Base-by-base conservation (phyloP, 2,113 vertebrate species). In the Rhinoptilus africanus region DNA sequence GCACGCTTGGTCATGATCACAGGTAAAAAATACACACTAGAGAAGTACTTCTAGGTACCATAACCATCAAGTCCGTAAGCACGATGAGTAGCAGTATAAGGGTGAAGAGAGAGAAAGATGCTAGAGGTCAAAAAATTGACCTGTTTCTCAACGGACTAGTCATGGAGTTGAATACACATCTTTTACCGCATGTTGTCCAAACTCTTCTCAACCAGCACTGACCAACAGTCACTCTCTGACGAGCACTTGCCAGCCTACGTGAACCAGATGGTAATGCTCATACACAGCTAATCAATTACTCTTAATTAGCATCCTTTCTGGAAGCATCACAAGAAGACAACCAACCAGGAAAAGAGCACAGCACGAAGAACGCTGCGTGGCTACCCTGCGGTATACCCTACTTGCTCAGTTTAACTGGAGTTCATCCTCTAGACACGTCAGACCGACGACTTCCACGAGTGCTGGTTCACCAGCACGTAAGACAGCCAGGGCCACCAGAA, bases 131-230 rank as follows among this genome's bases (percentile, higher is more conserved):
- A 41, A 72, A 69, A 74, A 23, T 3, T 4, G 41, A 67, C 28
- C 2, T 13, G 5, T 2, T 5, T 35, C 51, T 62, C 34, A 47
- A 45, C 57, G 43, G 34, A 19, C 34, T 8, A 14, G 37, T 20
- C 56, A 67, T 0, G 6, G 50, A 13, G 62, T 26, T 37, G 51
- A 51, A 56, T 2, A 26, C 1, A 0, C 26, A 22, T 34, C 27
- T 48, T 22, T 4, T 10, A 11, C 0, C 2, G 9, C 0, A 0
- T 7, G 30, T 8, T 57, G n/a, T 9, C 35, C 47, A 72, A 73
- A 50, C 4, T 30, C 14, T 53, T 74, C 56, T 74, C 54, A 39
- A 30, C 24, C 51, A 72, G 43, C 43, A 10, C 47, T 39, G 68
- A 47, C 73, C 72, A 50, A 28, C 1, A 32, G 43, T 8, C 12